Evolutionary conservation across 1,140 invertebrate genomes (phyloP), one percentile per base, ranked within the genome.

Genomic region (Euura lappo): DNA sequence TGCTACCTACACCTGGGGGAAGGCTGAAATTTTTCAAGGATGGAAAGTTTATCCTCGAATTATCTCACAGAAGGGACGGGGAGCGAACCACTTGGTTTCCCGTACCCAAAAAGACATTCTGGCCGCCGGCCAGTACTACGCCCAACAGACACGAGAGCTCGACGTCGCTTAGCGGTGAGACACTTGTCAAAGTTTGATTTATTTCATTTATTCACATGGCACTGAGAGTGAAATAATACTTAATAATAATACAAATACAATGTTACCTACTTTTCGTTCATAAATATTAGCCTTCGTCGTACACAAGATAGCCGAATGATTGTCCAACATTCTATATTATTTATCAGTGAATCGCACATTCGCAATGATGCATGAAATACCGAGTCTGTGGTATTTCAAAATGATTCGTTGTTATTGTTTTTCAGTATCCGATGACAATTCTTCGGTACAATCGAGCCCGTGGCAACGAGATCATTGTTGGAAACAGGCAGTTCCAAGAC

Each of bases 401-500:
- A 28, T 28, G 28, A 28, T 28, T 28, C 6, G 8, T 5, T 6
- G 6, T 3, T 60, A n/a, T 60, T 60, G 51, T 2, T 77, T 87
- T 87, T 72, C 78, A 93, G 94, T 94, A 87, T 95, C 94, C 78
- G 95, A 96, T 89, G 94, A 96, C 84, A 96, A 95, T 87, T 95
- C 93, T 79, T 96, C 94, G 47, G 91, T 96, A 78, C 94, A 96
- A 81, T 96, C 94, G 65, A 96, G 94, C 79, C 94, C 94, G 72
- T 95, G 94, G 94, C 93, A 95, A 85, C 89, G 94, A 75, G 94
- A 96, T 85, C 94, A 95, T 83, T 93, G 92, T 79, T 96, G 94
- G 94, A 96, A 96, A 83, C 94, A 96, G 85, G 87, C 90, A 45
- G 88, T 90, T 76, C 94, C 95, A 46, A 91, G 92, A 72, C 91